phyloP scores from a whole-genome alignment of 2,888 invertebrate genomes.

The Clepsis dumicolana region DNA sequence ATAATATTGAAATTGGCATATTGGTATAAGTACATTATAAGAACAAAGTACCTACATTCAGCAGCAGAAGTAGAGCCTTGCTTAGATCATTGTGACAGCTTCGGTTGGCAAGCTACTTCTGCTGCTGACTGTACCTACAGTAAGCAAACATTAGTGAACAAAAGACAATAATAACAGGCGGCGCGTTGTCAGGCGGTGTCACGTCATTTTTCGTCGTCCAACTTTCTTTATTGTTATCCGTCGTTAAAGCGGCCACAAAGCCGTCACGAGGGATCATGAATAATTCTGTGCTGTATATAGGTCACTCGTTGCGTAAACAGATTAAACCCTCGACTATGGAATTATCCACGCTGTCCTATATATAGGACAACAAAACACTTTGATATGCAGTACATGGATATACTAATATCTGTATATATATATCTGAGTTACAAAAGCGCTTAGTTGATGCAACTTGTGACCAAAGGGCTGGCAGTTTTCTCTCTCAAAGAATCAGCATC shows the following conservation, averaged over 20 bases:
- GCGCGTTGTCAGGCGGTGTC: constrained; percentile 7
- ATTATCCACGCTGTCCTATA: constrained; percentile 57
- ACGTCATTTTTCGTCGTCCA: constrained; percentile 14
- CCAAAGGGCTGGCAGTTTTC: too few species aligned
- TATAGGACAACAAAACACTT: constrained; percentile 57
- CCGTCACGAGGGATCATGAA: constrained; percentile 66
- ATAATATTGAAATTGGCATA: too few species aligned
- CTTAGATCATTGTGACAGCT: too few species aligned
- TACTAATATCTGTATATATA: too few species aligned
- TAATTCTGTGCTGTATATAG: constrained; percentile 77
- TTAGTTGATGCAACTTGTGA: too few species aligned
- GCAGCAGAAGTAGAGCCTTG: too few species aligned
- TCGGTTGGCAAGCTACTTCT: too few species aligned
- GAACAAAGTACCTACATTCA: too few species aligned
- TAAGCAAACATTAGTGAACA: not conserved
- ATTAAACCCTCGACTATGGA: constrained; percentile 57
- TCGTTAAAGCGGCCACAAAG: constrained; percentile 50
- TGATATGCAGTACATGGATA: constrained; percentile 23
- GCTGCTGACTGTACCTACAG: too few species aligned
- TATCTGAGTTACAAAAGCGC: too few species aligned
- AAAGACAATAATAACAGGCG: not conserved
- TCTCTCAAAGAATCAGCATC: too few species aligned
- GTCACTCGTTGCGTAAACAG: constrained; percentile 71
- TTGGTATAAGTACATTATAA: too few species aligned
- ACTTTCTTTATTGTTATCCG: constrained; percentile 42